Conservation (phyloP, 1,140 invertebrate genomes). For the Caenorhabditis elegans region DNA sequence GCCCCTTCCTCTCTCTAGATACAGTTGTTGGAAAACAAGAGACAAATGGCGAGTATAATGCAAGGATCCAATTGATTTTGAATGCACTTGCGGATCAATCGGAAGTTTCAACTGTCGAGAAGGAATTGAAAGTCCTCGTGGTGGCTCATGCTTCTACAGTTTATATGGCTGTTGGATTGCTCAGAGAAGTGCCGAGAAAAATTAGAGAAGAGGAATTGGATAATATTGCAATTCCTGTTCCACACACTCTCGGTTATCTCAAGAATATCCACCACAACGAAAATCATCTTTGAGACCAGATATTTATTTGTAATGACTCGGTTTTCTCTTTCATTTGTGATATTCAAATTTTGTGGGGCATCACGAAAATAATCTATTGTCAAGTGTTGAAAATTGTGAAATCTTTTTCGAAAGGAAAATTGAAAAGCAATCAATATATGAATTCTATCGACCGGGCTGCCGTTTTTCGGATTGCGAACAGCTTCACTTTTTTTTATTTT, state of each 20-base stretch:
- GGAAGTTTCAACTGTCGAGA: conserved; percentile 2
- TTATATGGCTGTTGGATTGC: conserved; percentile 50
- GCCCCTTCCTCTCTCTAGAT: conserved; percentile 16
- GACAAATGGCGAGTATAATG: conserved; percentile 43
- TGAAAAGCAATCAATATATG: no score
- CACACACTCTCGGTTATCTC: conserved; percentile 28
- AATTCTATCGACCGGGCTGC: no score
- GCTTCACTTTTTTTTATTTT: no score
- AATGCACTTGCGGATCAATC: conserved; percentile 28
- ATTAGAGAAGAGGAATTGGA: conserved; percentile 41
- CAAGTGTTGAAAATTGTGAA: no score
- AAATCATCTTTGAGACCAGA: no score
- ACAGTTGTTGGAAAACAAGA: conserved; percentile 12
- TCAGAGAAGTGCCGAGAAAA: conserved; percentile 32
- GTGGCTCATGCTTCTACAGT: conserved; percentile 55
- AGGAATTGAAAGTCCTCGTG: conserved; percentile 42
- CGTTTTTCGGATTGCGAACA: no score
- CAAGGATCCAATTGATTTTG: conserved; percentile 39
- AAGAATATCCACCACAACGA: not conserved
- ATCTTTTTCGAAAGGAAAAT: no score
- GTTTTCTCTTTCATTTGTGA: no score
- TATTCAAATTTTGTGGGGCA: no score
- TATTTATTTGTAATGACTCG: no score
- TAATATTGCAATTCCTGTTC: conserved; percentile 43
- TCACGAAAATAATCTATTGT: no score